Evolutionary conservation across 2,888 invertebrate genomes (phyloP).

Genomic region (Acrocyrtus sp.): DNA sequence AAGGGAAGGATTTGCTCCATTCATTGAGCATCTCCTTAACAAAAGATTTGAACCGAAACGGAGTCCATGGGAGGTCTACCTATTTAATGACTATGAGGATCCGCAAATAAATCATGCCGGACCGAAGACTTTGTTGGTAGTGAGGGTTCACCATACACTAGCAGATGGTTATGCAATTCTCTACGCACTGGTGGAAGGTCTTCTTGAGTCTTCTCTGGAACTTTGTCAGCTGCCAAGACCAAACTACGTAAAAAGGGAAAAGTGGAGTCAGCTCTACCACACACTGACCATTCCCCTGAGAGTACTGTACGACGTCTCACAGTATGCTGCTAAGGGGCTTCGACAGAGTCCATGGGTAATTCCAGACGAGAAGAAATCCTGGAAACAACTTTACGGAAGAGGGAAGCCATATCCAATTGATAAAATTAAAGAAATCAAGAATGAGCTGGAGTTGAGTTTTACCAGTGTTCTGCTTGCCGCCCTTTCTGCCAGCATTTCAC

Average conservation of each 20-base stretch:
- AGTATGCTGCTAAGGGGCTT: constrained; percentile 15
- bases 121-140: constrained; percentile 7
- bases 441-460: constrained; percentile 17
- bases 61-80: constrained; percentile 34
- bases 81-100: constrained; percentile 23
- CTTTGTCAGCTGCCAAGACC: constrained; percentile 11
- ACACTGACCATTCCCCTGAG: background rate
- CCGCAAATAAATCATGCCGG: background rate
- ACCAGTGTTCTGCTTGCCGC: constrained; percentile 27
- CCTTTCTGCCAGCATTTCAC: constrained; percentile 8
- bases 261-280: background rate
- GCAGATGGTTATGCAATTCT: constrained; percentile 27
- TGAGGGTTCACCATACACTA: constrained; percentile 23
- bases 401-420: constrained; percentile 10
- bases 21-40: constrained; percentile 20
- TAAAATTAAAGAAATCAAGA: constrained; percentile 33
- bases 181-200: constrained; percentile 26
- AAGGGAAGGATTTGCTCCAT: background rate
- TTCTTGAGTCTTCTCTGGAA: background rate
- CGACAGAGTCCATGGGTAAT: constrained; percentile 13
- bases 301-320: constrained; percentile 7
- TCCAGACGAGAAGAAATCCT: constrained; percentile 16
- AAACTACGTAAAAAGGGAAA: background rate
- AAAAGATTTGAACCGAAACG: constrained; percentile 7
- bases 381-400: constrained; percentile 29